Evolutionary conservation across 1,140 invertebrate species (phyloP).

Genomic region (Drosophila kepulauana): DNA sequence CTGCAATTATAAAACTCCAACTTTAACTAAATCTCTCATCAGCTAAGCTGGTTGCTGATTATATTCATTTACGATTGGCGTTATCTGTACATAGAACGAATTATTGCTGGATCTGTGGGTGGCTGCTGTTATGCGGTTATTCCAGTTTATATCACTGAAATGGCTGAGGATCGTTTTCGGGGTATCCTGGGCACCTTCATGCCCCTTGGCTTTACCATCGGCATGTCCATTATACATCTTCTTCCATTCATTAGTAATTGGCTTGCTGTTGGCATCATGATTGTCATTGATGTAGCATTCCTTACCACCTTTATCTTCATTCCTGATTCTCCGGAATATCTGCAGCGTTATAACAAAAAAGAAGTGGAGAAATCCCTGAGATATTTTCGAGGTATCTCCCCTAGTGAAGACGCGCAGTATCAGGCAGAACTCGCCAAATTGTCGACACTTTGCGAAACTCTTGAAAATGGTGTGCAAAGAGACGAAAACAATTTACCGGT

Average conservation of each 20-base stretch:
- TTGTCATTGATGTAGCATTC: conserved; percentile 81
- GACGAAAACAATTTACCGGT: conserved; percentile 1
- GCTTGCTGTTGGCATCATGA: conserved; percentile 80
- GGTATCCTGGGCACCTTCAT: conserved; percentile 85
- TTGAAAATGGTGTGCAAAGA: not conserved
- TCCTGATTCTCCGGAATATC: conserved; percentile 85
- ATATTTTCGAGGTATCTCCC: conserved; percentile 48
- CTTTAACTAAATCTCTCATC: not conserved
- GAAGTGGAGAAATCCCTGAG: conserved; percentile 46
- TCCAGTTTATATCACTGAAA: conserved; percentile 84
- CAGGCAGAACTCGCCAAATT: conserved; percentile 51
- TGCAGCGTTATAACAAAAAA: conserved; percentile 83
- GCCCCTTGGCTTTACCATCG: conserved; percentile 85
- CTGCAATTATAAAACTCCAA: not conserved
- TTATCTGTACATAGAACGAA: conserved; percentile 74
- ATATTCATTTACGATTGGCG: conserved; percentile 20
- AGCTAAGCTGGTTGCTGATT: conserved; percentile 67
- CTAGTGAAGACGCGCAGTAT: conserved; percentile 19
- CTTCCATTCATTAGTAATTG: conserved; percentile 76
- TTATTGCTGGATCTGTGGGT: conserved; percentile 81
- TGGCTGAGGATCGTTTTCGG: conserved; percentile 79
- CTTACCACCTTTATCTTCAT: conserved; percentile 82
- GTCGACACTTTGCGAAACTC: not conserved
- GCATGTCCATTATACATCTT: conserved; percentile 85
- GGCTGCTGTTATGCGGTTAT: conserved; percentile 82